Conservation (phyloP, 2,113 vertebrate genomes). For the Lycocorax pyrrhopterus region DNA sequence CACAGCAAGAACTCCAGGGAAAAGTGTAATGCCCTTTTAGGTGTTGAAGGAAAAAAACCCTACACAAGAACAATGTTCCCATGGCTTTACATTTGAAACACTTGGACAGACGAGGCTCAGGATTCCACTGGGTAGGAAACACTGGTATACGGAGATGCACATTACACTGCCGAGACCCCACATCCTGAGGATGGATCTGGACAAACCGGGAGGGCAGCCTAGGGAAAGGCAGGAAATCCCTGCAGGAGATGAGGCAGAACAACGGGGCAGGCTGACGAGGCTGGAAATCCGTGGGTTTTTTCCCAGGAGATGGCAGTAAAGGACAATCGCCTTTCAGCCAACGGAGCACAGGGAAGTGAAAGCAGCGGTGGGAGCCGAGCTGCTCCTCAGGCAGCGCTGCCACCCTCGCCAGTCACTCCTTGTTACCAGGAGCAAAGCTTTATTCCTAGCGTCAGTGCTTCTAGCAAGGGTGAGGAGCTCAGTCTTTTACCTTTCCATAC, state of each 20-base stretch:
- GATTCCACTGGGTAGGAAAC: background rate
- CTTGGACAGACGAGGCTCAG: background rate
- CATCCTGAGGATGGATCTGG: background rate
- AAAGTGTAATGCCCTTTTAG: background rate
- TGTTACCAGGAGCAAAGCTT: background rate
- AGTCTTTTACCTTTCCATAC: background rate
- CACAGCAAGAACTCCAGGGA: background rate
- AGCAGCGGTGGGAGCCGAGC: background rate
- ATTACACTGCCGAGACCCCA: background rate
- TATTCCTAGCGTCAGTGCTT: background rate
- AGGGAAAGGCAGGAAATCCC: background rate
- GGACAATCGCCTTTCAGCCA: background rate
- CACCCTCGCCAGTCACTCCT: background rate
- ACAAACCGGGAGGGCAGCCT: background rate
- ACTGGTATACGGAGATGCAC: background rate
- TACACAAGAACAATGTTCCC: background rate
- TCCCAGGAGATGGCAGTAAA: constrained; percentile 63
- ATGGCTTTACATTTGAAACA: background rate
- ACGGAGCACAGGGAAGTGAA: rapidly evolving
- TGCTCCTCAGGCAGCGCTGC: background rate
- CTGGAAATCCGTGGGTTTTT: background rate
- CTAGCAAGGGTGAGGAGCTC: background rate
- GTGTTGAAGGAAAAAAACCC: background rate
- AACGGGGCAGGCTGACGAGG: background rate
- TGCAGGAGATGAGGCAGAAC: background rate